Percentiles rank a stretch among this genome's conserved stretches.
Conservation (phyloP, 2,888 invertebrate genomes). For the Drosophila conformis region DNA sequence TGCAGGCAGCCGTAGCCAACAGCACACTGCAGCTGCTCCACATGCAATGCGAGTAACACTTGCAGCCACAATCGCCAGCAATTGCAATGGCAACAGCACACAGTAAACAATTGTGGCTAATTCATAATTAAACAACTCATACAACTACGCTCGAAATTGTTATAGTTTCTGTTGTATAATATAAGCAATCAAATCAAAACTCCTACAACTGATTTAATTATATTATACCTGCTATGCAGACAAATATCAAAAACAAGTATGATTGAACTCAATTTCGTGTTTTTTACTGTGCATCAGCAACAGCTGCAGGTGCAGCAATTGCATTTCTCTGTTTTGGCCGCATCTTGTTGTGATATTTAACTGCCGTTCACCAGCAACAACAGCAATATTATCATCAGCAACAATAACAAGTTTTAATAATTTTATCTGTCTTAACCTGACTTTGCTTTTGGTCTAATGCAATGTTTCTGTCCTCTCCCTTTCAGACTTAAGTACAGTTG, state of each 20-base stretch:
- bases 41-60: constrained; percentile 52
- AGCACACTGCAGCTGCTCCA: constrained; percentile 32
- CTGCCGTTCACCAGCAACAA: constrained; percentile 36
- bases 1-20: constrained; percentile 64
- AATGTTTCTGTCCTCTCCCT: constrained; percentile 8
- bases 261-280: background rate
- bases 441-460: constrained; percentile 21
- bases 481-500: constrained; percentile 59
- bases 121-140: background rate
- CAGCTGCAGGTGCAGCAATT: constrained; percentile 40
- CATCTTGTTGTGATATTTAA: constrained; percentile 56
- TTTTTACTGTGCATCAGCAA: constrained; percentile 10
- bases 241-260: background rate
- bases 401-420: constrained; percentile 68
- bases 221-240: background rate
- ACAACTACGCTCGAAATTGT: background rate
- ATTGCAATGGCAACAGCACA: constrained; percentile 26
- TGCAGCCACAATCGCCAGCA: constrained; percentile 36
- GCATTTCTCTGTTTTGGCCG: constrained; percentile 53
- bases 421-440: constrained; percentile 49
- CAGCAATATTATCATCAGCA: constrained; percentile 12
- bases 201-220: background rate
- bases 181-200: background rate
- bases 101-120: constrained; percentile 2
- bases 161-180: background rate